A percentile compares a stretch with the other conserved stretches of the same genome.
These are phyloP conservation scores for Sceloporus tristichus DNA, from an alignment of 2,113 vertebrate genomes.

Conservation along the genomic window DNA sequence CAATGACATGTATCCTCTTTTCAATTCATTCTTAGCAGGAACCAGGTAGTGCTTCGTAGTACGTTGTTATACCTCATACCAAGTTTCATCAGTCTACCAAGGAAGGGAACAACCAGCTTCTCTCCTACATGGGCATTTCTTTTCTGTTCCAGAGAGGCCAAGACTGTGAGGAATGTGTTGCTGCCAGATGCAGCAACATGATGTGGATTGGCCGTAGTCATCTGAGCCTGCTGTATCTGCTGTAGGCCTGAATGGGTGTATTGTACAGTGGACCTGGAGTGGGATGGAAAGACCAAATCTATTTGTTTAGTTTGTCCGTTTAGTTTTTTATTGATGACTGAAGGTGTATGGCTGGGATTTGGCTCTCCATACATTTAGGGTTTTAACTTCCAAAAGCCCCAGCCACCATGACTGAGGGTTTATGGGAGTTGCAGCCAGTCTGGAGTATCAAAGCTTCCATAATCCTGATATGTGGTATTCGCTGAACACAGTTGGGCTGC, in stretches of 20 bases:
- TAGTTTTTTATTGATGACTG: background rate
- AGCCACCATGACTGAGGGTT: background rate
- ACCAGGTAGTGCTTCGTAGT: background rate
- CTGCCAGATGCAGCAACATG: background rate
- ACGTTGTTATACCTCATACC: background rate
- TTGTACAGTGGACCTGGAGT: background rate
- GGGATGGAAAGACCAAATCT: background rate
- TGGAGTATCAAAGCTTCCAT: background rate
- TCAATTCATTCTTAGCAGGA: background rate
- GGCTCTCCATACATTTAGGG: background rate
- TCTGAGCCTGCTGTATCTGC: background rate
- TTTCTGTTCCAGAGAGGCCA: background rate
- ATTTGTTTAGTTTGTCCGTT: too few species aligned
- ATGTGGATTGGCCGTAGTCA: background rate
- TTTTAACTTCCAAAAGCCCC: background rate
- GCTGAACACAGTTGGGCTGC: background rate
- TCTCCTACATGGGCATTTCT: background rate
- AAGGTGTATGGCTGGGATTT: too few species aligned
- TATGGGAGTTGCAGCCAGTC: background rate
- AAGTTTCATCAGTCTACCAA: background rate
- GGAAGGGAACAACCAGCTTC: background rate
- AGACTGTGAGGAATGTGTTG: background rate
- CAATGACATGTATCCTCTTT: background rate
- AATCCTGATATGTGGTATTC: background rate
- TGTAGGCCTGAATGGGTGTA: background rate